These are phyloP conservation scores for Physeter macrocephalus DNA, from an alignment of 2,113 vertebrate species.

Conservation along the genomic window DNA sequence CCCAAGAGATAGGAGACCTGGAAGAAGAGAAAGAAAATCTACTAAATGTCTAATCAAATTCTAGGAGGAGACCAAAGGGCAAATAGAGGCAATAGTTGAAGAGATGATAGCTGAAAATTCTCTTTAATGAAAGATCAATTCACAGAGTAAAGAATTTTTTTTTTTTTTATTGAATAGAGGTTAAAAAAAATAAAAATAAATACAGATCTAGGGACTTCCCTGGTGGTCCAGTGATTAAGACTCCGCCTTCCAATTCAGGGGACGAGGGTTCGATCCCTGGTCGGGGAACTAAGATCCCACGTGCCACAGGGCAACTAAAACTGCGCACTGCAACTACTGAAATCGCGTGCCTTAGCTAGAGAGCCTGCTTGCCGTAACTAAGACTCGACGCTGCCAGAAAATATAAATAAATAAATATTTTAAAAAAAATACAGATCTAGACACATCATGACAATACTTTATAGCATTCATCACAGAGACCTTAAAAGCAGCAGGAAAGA, in stretches of 20 bases:
- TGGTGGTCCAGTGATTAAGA: no score
- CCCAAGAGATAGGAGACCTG: not conserved
- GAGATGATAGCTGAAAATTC: not conserved
- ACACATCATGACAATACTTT: not conserved
- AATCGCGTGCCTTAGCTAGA: no score
- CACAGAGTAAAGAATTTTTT: not conserved
- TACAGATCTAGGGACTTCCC: no score
- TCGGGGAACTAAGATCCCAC: no score
- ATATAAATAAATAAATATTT: no score
- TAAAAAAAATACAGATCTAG: not conserved
- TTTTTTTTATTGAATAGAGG: not conserved
- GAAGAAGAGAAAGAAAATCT: not conserved
- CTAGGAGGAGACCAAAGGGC: not conserved
- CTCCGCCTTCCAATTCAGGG: no score
- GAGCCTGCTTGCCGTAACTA: no score
- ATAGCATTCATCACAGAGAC: not conserved
- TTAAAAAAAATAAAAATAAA: constrained; percentile 1
- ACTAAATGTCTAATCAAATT: not conserved
- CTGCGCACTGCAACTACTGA: no score
- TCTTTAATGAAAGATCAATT: not conserved
- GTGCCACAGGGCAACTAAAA: no score
- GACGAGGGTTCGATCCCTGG: no score
- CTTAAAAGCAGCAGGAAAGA: not conserved
- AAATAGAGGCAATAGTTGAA: not conserved
- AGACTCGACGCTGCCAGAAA: no score